Percentiles rank a stretch among this genome's conserved stretches.
These are phyloP conservation scores for Pocillopora grandis DNA, from an alignment of 92 coral and sea anemone genomes.

Conservation along the genomic window DNA sequence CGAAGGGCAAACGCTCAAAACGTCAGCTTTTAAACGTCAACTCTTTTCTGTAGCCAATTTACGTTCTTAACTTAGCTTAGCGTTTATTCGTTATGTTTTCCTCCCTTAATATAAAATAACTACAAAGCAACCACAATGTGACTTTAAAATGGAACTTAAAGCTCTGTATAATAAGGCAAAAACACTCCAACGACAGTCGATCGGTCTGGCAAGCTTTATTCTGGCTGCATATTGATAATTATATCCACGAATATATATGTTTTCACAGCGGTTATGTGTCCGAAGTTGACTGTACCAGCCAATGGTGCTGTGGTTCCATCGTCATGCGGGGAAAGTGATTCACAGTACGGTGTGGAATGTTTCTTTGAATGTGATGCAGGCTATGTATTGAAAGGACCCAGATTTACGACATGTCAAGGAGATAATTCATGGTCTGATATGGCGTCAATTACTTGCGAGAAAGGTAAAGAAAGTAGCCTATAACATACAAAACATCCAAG, in stretches of 20 bases:
- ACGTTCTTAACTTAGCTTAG: too few relatives aligned
- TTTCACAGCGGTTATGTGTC: conserved; percentile 80
- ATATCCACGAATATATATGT: too few relatives aligned
- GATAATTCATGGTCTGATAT: conserved; percentile 80
- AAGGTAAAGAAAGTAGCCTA: conserved; percentile 56
- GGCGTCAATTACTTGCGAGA: conserved; percentile 74
- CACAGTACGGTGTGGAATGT: conserved; percentile 88
- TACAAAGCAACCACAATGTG: too few relatives aligned
- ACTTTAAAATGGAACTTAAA: too few relatives aligned
- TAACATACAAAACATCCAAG: not conserved
- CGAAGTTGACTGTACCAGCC: conserved; percentile 49
- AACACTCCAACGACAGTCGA: too few relatives aligned
- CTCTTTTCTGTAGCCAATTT: too few relatives aligned
- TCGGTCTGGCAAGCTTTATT: not conserved
- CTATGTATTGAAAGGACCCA: conserved; percentile 86
- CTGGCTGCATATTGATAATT: not conserved
- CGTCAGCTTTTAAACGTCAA: too few relatives aligned
- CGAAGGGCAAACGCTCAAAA: too few relatives aligned
- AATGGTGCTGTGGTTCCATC: conserved; percentile 87
- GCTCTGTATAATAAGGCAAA: too few relatives aligned
- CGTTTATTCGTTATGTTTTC: too few relatives aligned
- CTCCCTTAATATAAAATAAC: too few relatives aligned
- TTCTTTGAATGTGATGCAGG: conserved; percentile 88
- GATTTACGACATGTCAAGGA: conserved; percentile 87
- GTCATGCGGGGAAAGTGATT: conserved; percentile 73